Evolutionary conservation across 2,113 vertebrate species (phyloP).

Genomic region (Theristicus caerulescens): DNA sequence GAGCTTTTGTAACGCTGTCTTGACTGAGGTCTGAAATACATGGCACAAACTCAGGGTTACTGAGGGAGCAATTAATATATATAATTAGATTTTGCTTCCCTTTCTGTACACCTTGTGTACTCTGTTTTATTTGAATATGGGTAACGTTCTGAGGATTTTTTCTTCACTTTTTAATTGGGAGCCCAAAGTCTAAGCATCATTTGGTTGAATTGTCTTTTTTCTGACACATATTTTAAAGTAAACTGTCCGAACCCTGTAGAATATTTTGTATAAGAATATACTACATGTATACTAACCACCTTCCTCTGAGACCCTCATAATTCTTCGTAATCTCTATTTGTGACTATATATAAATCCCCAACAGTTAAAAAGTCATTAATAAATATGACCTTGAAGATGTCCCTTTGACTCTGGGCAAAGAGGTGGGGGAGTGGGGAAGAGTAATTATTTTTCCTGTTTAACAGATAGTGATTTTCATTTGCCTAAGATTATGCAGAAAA

Average conservation of each 20-base stretch:
- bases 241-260: not conserved
- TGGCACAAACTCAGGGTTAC: not conserved
- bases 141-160: not conserved
- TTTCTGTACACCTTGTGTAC: not conserved
- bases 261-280: not conserved
- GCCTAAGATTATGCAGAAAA: not conserved
- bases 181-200: not conserved
- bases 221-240: not conserved
- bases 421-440: not conserved
- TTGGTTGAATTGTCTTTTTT: not conserved
- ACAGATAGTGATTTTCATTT: not conserved
- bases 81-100: not conserved
- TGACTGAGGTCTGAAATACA: not conserved
- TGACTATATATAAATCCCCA: not conserved
- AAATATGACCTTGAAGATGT: not conserved
- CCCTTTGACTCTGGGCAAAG: not conserved
- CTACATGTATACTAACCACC: not conserved
- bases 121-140: not conserved
- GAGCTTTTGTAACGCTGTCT: not conserved
- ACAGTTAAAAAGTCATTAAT: not conserved
- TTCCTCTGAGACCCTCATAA: not conserved
- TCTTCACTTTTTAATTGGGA: not conserved
- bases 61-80: not conserved
- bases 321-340: not conserved
- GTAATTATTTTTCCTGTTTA: not conserved